Evolutionary conservation across 2,797 vertebrate species (phyloP).

Genomic region (Lutjanus argentimaculatus): DNA sequence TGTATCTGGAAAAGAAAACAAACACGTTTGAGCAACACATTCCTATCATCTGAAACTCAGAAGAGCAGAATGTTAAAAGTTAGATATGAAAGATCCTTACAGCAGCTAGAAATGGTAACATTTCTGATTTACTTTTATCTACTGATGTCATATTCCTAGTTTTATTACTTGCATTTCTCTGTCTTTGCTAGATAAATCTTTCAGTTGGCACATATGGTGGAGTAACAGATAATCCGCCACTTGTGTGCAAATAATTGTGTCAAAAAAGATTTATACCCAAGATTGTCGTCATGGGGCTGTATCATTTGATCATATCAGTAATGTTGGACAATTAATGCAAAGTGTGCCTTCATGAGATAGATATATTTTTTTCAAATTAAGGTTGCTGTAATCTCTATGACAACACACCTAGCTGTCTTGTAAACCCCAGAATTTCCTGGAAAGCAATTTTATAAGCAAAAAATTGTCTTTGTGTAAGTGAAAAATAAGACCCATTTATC

Average conservation of each 20-base stretch:
- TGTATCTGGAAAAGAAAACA: conserved; percentile 75
- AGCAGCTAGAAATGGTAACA: too few species aligned
- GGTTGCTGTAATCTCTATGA: background rate
- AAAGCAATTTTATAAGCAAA: background rate
- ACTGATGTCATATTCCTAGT: background rate
- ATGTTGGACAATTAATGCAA: conserved; percentile 3
- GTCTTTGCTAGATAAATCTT: background rate
- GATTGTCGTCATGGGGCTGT: background rate
- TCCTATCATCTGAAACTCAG: background rate
- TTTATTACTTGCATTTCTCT: background rate
- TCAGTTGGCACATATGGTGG: background rate
- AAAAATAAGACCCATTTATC: background rate
- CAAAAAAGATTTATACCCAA: background rate
- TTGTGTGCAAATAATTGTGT: background rate
- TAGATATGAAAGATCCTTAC: too few species aligned
- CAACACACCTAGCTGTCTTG: background rate
- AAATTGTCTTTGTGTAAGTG: background rate
- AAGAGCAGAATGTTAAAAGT: background rate
- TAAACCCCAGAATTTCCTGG: too few species aligned
- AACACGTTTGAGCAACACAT: background rate
- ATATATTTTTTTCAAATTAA: background rate
- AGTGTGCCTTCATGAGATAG: background rate
- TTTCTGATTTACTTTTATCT: background rate
- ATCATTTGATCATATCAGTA: background rate
- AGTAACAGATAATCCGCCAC: background rate